Evolutionary conservation across 2,113 vertebrate genomes (phyloP).

Genomic region (Coturnix japonica): DNA sequence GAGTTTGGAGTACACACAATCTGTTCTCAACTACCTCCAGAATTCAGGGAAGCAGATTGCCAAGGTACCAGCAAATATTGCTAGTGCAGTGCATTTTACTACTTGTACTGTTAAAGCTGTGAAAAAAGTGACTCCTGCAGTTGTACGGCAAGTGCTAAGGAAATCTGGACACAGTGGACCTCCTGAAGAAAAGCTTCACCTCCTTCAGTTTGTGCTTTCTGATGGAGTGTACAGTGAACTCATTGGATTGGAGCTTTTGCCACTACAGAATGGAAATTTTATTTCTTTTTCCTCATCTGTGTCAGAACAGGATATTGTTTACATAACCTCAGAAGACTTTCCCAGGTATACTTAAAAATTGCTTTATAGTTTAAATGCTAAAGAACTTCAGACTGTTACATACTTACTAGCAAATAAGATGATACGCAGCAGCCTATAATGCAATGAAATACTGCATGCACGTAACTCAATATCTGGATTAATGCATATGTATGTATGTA

Average conservation of each 20-base stretch:
- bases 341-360: constrained; percentile 83
- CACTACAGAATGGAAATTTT: constrained; percentile 89
- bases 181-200: constrained; percentile 84
- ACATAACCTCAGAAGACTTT: constrained; percentile 91
- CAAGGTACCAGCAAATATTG: constrained; percentile 85
- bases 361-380: not conserved
- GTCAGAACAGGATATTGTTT: constrained; percentile 90
- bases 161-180: constrained; percentile 83
- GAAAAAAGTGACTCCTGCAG: constrained; percentile 86
- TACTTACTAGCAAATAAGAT: not conserved
- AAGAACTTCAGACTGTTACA: not conserved
- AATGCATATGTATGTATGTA: not conserved
- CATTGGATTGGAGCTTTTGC: constrained; percentile 93
- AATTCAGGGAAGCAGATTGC: constrained; percentile 91
- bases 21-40: constrained; percentile 93
- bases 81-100: constrained; percentile 79
- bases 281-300: constrained; percentile 90
- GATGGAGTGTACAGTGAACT: constrained; percentile 92
- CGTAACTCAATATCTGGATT: not conserved
- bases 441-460: not conserved
- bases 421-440: not conserved
- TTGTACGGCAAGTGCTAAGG: constrained; percentile 88
- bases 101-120: constrained; percentile 70
- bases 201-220: constrained; percentile 91
- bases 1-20: constrained; percentile 78